Conservation (phyloP, 2,113 vertebrate genomes). For the Leuciscus idus region DNA sequence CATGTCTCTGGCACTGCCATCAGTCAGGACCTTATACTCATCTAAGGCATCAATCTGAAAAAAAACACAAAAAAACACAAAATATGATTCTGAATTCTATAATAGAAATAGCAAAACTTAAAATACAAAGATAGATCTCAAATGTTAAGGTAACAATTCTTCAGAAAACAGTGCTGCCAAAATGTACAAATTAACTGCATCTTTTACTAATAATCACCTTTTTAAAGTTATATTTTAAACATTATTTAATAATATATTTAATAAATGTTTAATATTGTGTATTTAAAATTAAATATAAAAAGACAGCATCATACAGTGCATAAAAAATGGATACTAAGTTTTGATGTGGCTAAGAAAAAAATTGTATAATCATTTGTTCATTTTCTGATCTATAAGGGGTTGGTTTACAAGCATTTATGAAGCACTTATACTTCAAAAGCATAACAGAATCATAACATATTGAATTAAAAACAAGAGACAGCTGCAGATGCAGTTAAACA, state of each 20-base stretch:
- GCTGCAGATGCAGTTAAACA: not conserved
- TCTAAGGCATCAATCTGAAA: conserved; percentile 76
- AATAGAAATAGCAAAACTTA: not conserved
- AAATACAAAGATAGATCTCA: not conserved
- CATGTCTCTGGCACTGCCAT: conserved; percentile 70
- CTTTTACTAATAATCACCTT: not conserved
- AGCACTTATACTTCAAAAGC: not conserved
- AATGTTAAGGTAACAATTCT: not conserved
- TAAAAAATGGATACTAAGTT: not conserved
- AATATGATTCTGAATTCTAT: not conserved
- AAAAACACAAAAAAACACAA: conserved; percentile 17
- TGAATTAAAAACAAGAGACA: not conserved
- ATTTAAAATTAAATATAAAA: not conserved
- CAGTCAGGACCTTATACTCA: conserved; percentile 72
- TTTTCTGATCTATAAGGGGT: not conserved
- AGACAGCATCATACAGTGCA: not conserved
- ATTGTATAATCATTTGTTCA: not conserved
- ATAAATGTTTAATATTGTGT: not conserved
- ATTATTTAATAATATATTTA: not conserved
- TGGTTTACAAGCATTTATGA: not conserved
- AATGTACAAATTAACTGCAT: not conserved
- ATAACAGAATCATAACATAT: not conserved
- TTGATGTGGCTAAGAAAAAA: not conserved
- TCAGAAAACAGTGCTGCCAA: not conserved
- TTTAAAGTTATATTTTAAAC: not conserved